These are phyloP conservation scores for Tragelaphus strepsiceros DNA, from an alignment of 2,113 vertebrate genomes.

Conservation along the genomic window DNA sequence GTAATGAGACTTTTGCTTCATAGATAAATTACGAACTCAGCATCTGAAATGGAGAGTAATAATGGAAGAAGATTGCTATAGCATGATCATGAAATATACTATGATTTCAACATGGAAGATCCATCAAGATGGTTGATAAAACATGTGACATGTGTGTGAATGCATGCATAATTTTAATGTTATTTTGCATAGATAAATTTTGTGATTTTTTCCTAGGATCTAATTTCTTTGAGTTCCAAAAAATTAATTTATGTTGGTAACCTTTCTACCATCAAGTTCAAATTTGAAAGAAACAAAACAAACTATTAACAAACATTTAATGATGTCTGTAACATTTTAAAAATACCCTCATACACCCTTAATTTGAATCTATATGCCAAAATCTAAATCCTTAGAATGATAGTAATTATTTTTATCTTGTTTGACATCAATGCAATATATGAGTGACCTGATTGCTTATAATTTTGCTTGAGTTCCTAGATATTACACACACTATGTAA, in stretches of 20 bases:
- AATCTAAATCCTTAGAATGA: background rate
- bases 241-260: background rate
- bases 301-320: background rate
- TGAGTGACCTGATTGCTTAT: background rate
- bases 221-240: background rate
- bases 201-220: background rate
- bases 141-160: background rate
- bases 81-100: background rate
- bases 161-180: background rate
- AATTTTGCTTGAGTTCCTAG: background rate
- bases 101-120: background rate
- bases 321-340: background rate
- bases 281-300: background rate
- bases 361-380: background rate
- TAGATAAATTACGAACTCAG: background rate
- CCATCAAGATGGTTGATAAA: background rate
- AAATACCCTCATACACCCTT: background rate
- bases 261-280: background rate
- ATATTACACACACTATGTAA: background rate
- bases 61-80: background rate
- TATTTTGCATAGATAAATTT: background rate
- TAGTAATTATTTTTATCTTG: background rate
- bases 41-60: background rate
- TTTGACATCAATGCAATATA: background rate
- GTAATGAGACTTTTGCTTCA: background rate